Conservation (phyloP, 2,113 vertebrate genomes). For the Scomber scombrus region DNA sequence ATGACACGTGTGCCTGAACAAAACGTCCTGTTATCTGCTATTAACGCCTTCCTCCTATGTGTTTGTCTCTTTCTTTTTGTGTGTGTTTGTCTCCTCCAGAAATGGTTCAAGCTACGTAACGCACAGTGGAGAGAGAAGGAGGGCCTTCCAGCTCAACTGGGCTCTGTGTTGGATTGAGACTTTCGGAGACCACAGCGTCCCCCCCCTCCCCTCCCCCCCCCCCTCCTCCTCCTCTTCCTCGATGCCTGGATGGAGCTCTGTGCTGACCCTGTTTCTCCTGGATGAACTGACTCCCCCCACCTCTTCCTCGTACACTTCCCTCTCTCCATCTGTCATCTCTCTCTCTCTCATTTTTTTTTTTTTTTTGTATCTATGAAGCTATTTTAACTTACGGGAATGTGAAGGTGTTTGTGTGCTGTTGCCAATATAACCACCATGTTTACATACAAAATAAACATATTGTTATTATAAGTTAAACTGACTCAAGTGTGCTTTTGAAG, state of each 20-base stretch:
- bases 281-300: constrained; percentile 17
- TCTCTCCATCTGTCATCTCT: constrained; percentile 34
- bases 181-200: neutral
- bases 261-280: constrained; percentile 26
- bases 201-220: neutral
- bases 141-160: constrained; percentile 90
- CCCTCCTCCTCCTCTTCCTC: neutral
- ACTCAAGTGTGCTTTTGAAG: constrained; percentile 20
- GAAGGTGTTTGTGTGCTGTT: constrained; percentile 84
- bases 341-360: neutral
- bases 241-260: constrained; percentile 8
- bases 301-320: neutral
- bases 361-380: constrained; percentile 70
- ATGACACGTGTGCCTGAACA: neutral
- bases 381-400: constrained; percentile 74
- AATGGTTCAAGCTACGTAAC: constrained; percentile 94
- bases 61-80: neutral
- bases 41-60: neutral
- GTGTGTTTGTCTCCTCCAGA: constrained; percentile 79
- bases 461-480: constrained; percentile 62
- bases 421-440: constrained; percentile 70
- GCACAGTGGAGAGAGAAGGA: constrained; percentile 92
- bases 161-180: constrained; percentile 92
- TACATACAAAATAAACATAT: constrained; percentile 76
- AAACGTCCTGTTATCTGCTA: neutral